These are phyloP conservation scores for Hirundo rustica DNA, from an alignment of 2,797 vertebrate genomes.

Conservation along the genomic window DNA sequence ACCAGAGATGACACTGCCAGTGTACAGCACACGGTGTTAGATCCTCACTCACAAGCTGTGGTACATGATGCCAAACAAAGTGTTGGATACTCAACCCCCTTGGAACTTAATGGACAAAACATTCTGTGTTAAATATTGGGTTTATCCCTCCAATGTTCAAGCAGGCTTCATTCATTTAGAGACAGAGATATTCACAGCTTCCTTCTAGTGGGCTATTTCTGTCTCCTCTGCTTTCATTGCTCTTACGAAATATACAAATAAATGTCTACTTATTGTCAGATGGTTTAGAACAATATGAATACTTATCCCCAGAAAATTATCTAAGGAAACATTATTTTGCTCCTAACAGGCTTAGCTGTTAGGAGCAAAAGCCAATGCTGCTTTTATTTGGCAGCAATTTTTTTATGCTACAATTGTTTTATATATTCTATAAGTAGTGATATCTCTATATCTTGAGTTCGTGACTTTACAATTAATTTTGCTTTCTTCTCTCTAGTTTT, in stretches of 20 bases:
- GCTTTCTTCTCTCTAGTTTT: neutral
- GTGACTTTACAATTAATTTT: neutral
- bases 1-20: neutral
- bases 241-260: constrained; percentile 79
- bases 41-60: neutral
- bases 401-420: constrained; percentile 68
- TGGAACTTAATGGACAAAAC: neutral
- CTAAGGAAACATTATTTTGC: constrained; percentile 66
- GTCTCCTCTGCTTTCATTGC: constrained; percentile 46
- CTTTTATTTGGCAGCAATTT: constrained; percentile 71
- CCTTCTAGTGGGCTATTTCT: constrained; percentile 42
- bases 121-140: neutral
- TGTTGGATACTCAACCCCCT: neutral
- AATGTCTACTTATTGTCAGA: constrained; percentile 84
- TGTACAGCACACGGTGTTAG: neutral
- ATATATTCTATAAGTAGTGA: neutral
- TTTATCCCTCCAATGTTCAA: neutral
- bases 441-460: too few species aligned
- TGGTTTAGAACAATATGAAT: constrained; percentile 76
- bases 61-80: neutral
- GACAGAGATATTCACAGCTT: constrained; percentile 29
- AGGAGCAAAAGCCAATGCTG: too few species aligned
- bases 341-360: constrained; percentile 37
- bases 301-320: constrained; percentile 75
- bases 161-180: constrained; percentile 2